phyloP scores from a whole-genome alignment of 2,888 invertebrate species.

The Platycheirus albimanus region DNA sequence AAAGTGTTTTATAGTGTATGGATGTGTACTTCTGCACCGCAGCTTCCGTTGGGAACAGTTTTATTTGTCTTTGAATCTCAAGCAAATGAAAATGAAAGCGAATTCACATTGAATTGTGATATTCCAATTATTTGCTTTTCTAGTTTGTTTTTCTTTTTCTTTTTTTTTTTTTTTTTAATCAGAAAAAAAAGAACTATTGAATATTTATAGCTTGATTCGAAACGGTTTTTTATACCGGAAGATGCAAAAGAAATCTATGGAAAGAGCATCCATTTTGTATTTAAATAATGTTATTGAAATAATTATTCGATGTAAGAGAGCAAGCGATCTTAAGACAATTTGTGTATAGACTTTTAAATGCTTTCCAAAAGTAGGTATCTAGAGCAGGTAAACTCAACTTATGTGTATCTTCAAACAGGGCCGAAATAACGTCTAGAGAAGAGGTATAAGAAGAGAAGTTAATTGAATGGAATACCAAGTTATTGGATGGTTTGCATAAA shows the following conservation, averaged over 20 bases:
- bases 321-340: background rate
- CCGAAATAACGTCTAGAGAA: background rate
- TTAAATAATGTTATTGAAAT: too few relatives aligned
- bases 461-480: too few relatives aligned
- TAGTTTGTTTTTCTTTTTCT: background rate
- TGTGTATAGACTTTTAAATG: background rate
- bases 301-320: background rate
- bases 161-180: background rate
- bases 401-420: background rate
- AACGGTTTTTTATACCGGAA: slow-evolving; percentile 10
- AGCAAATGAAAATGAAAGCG: slow-evolving; percentile 29
- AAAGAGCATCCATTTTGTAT: background rate
- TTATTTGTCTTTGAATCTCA: background rate
- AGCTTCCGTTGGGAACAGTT: slow-evolving; percentile 30
- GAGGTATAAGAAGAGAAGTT: too few relatives aligned
- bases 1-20: slow-evolving; percentile 3
- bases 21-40: slow-evolving; percentile 4
- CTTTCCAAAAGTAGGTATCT: background rate
- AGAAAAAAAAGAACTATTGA: slow-evolving; percentile 11
- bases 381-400: background rate
- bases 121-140: background rate
- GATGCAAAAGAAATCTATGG: slow-evolving; percentile 20
- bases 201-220: slow-evolving; percentile 3
- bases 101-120: background rate
- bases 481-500: too few relatives aligned